Percentiles rank a stretch among this genome's conserved stretches.
phyloP scores from a whole-genome alignment of 2,113 vertebrate genomes.

The Pseudopodoces humilis region DNA sequence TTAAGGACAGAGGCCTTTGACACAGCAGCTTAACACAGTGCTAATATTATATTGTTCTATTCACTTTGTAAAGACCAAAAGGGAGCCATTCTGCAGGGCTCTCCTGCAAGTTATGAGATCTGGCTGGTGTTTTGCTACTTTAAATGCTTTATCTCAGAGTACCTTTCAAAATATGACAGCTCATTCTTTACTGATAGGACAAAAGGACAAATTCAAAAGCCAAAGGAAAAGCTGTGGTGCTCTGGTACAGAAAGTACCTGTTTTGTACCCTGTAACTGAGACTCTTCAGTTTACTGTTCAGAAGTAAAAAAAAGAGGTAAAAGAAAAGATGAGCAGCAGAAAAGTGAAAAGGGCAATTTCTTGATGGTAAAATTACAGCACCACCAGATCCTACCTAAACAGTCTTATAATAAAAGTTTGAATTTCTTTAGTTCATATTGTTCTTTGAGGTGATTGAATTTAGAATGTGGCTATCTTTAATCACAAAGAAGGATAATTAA shows the following conservation, averaged over 20 bases:
- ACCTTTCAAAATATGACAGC: slow-evolving; percentile 7
- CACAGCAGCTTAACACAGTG: background rate
- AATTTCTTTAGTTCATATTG: background rate
- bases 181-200: background rate
- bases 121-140: background rate
- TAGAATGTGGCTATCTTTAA: background rate
- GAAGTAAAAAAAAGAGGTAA: background rate
- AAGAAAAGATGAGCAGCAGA: background rate
- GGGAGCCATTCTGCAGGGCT: background rate
- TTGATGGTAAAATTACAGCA: background rate
- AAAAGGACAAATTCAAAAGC: background rate
- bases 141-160: background rate
- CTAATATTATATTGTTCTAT: background rate
- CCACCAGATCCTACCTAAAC: background rate
- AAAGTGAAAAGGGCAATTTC: slow-evolving; percentile 8
- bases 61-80: background rate
- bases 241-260: background rate
- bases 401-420: background rate
- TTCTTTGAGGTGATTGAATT: slow-evolving; percentile 14
- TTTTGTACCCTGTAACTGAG: background rate
- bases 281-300: background rate
- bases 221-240: background rate
- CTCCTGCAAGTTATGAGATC: background rate
- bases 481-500: slow-evolving; percentile 23
- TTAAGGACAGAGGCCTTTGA: background rate